Conservation (phyloP, 2,888 invertebrate species). For the Scrobipalpa costella region DNA sequence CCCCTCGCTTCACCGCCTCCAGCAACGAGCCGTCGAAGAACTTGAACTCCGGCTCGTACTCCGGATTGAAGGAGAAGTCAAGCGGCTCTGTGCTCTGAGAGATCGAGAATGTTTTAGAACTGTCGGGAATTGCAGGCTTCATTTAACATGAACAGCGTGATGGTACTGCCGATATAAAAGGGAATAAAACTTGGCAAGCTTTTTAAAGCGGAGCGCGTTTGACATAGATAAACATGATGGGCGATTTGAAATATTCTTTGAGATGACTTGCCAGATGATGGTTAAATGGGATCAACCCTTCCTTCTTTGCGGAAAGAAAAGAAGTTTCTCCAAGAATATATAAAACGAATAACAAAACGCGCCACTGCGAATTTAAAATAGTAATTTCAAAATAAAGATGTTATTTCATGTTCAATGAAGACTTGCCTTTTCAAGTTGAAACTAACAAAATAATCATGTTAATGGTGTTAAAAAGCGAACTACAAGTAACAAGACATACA, state of each 20-base stretch:
- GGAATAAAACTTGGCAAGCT: neutral
- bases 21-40: constrained; percentile 95
- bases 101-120: neutral
- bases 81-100: constrained; percentile 87
- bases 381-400: neutral
- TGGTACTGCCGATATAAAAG: neutral
- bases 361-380: neutral
- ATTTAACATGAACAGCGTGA: constrained; percentile 1
- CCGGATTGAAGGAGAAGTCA: constrained; percentile 97
- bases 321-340: no score
- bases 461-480: constrained; percentile 43
- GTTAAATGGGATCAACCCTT: no score
- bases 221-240: no score
- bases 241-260: no score
- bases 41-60: constrained; percentile 94
- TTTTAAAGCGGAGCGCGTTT: neutral
- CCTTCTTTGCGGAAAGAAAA: no score
- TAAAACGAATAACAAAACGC: no score
- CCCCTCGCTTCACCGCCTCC: constrained; percentile 89
- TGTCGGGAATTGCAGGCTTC: neutral
- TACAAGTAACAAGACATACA: constrained; percentile 41
- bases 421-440: constrained; percentile 25
- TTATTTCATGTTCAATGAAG: constrained; percentile 31
- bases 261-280: no score
- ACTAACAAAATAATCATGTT: constrained; percentile 28